Conservation (phyloP, 2,888 invertebrate species). For the Chrysodeixis includens region DNA sequence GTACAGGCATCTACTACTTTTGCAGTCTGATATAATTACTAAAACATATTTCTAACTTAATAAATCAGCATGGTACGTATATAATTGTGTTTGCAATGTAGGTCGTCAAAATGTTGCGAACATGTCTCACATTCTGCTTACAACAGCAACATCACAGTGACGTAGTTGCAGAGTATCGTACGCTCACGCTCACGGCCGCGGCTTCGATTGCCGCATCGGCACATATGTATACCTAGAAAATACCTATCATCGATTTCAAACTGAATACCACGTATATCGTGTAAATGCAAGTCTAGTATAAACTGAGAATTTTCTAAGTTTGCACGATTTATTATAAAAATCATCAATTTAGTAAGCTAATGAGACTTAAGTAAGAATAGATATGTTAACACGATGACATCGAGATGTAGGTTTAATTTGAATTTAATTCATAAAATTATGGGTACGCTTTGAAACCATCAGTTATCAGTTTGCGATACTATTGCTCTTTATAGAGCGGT, state of each 20-base stretch:
- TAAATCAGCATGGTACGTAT: neutral
- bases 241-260: constrained; percentile 51
- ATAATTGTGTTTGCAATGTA: neutral
- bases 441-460: no score
- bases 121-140: constrained; percentile 1
- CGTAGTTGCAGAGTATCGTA: constrained; percentile 15
- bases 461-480: constrained; percentile 1
- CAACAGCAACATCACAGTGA: constrained; percentile 18
- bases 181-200: constrained; percentile 44
- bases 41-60: neutral
- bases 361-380: neutral
- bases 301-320: constrained; percentile 20
- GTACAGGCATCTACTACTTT: no score
- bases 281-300: constrained; percentile 31
- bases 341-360: neutral
- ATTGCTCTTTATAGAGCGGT: constrained; percentile 23
- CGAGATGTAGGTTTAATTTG: neutral
- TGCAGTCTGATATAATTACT: no score
- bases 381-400: neutral
- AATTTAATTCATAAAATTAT: no score
- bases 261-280: constrained; percentile 39
- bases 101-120: neutral
- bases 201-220: constrained; percentile 39
- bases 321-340: neutral
- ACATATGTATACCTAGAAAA: constrained; percentile 27